Conservation (phyloP, 2,797 vertebrate species). For the Rhodeus uyekii region DNA sequence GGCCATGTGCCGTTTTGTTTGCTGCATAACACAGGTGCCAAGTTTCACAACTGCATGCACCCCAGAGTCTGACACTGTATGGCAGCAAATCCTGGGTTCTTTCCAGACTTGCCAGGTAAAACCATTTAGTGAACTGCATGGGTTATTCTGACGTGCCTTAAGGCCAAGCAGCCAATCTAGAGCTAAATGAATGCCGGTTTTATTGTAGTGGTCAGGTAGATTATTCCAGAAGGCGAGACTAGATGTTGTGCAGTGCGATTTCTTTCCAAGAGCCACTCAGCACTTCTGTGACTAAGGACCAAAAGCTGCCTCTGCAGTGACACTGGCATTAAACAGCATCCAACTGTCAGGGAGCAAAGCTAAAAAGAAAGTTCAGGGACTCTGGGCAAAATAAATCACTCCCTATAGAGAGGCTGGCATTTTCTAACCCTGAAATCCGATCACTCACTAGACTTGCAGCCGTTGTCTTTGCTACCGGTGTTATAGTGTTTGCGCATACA, state of each 20-base stretch:
- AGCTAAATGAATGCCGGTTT: background rate
- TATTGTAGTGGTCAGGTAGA: slow-evolving; percentile 1
- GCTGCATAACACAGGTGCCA: slow-evolving; percentile 58
- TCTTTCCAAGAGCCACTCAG: slow-evolving; percentile 36
- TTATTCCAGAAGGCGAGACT: background rate
- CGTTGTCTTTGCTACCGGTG: background rate
- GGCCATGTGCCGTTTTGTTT: slow-evolving; percentile 40
- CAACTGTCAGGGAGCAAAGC: slow-evolving; percentile 3
- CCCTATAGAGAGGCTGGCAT: background rate
- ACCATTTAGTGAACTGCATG: background rate
- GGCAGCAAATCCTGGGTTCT: background rate
- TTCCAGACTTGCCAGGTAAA: background rate
- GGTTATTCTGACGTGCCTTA: background rate
- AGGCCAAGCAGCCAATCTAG: background rate
- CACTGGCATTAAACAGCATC: slow-evolving; percentile 20
- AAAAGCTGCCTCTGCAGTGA: slow-evolving; percentile 13
- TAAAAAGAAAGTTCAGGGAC: slow-evolving; percentile 20
- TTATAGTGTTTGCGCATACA: background rate
- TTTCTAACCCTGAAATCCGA: slow-evolving; percentile 32
- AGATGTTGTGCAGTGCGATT: slow-evolving; percentile 5
- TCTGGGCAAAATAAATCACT: background rate
- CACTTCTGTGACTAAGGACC: slow-evolving; percentile 27
- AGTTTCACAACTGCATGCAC: slow-evolving; percentile 43
- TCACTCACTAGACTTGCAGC: background rate
- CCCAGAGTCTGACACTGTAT: slow-evolving; percentile 5